These are phyloP conservation scores for Entomobrya multifasciata DNA, from an alignment of 2,888 invertebrate genomes.

Conservation along the genomic window DNA sequence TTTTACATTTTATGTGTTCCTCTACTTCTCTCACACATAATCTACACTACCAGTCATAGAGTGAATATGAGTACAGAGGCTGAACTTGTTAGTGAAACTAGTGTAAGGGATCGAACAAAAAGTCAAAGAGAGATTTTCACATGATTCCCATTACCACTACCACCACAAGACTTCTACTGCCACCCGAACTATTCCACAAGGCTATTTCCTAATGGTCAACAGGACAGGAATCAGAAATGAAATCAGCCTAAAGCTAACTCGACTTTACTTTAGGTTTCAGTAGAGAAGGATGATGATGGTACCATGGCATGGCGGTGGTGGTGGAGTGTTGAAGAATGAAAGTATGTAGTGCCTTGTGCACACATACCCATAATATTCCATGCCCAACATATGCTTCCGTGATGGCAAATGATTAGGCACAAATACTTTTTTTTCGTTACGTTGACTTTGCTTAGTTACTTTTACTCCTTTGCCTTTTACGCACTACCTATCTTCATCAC, in stretches of 20 bases:
- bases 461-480: neutral
- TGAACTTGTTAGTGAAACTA: conserved; percentile 62
- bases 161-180: conserved; percentile 24
- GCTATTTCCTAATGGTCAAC: conserved; percentile 43
- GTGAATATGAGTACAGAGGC: conserved; percentile 10
- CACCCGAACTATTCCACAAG: conserved; percentile 22
- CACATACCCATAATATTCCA: neutral
- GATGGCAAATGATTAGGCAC: neutral
- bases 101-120: neutral
- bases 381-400: neutral
- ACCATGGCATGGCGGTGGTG: no score
- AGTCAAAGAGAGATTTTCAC: conserved; percentile 56
- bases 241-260: conserved; percentile 17
- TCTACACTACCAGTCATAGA: neutral
- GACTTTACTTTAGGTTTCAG: neutral
- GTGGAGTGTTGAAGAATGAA: neutral
- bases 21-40: conserved; percentile 1
- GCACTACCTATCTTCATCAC: neutral
- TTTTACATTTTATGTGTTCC: no score
- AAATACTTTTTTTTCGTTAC: conserved; percentile 25
- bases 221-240: conserved; percentile 52
- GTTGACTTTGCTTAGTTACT: conserved; percentile 33
- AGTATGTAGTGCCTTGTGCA: neutral
- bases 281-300: conserved; percentile 7
- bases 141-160: conserved; percentile 18